A percentile compares a stretch with the other conserved stretches of the same genome.
Evolutionary conservation across 1,140 invertebrate species (phyloP).

Genomic region (Metaphire vulgaris): DNA sequence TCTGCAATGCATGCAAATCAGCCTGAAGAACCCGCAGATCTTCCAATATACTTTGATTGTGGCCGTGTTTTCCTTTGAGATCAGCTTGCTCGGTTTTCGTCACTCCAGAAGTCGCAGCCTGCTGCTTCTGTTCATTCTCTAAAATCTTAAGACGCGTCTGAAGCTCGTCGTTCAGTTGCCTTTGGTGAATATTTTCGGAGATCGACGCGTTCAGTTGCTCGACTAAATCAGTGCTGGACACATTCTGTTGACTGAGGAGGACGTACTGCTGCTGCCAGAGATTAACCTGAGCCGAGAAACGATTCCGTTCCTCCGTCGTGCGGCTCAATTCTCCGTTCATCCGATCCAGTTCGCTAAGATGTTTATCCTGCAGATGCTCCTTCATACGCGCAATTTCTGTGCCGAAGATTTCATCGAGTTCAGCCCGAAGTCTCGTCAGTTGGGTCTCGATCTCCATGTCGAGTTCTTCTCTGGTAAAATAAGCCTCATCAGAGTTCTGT

Average conservation of each 20-base stretch:
- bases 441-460: background rate
- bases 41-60: background rate
- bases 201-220: conserved; percentile 13
- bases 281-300: conserved; percentile 11
- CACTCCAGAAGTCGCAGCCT: background rate
- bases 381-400: conserved; percentile 18
- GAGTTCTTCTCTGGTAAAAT: conserved; percentile 3
- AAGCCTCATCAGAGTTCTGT: background rate
- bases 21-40: background rate
- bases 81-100: background rate
- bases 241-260: conserved; percentile 24
- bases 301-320: conserved; percentile 5
- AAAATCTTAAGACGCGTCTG: conserved; percentile 4
- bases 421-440: conserved; percentile 19
- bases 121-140: background rate
- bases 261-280: conserved; percentile 25
- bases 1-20: background rate
- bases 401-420: conserved; percentile 27
- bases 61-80: conserved; percentile 1
- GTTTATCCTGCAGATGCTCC: conserved; percentile 7
- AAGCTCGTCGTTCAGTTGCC: conserved; percentile 22
- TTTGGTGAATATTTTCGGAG: conserved; percentile 22
- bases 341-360: background rate
- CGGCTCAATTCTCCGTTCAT: conserved; percentile 1
- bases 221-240: conserved; percentile 21